Evolutionary conservation across 1,140 invertebrate species (phyloP), one percentile per base, ranked within the genome.

Genomic region (Drosophila nasuta): DNA sequence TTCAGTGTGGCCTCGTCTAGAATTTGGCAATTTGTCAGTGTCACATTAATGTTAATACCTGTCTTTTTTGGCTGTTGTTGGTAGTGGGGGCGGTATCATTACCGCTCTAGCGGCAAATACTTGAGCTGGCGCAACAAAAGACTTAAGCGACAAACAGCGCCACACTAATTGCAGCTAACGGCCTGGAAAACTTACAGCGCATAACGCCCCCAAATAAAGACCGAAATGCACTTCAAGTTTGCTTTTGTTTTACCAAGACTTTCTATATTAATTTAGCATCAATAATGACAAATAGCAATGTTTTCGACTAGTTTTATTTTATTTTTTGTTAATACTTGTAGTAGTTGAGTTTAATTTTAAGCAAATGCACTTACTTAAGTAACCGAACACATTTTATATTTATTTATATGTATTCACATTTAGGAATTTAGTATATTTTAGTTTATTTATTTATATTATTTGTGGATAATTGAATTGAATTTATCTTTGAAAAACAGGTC

Each of bases 11-110:
- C 82, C 83, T 87, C 83, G 82, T 79, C 74, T 76, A 86, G 80
- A 88, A 88, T 89, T 88, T 51, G 64, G 77, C 85, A 79, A 88
- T 88, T 80, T 83, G 77, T 88, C 85, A 88, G 81, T 89, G 83
- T 88, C 83, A 75, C 80, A 77, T 83, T 83, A 60, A 59, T 56
- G 60, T 58, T 56, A 76, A 69, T 63, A 60, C 20, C 38, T 15
- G 17, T 52, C 63, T 25, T 25, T 25, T 25, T 25, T 25, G 20
- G 20, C 20, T 69, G 45, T 49, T 33, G 1, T 49, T 33, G 1
- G 46, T 3, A 5, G 20, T 25, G 17, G 33, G 15, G 28, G 59
- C 3, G 15, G 30, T n/a, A 43, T 25, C 45, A 30, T 56, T 68
- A 41, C 43, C 51, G 33, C 60, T 67, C 56, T 67, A 67, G 56